Percentiles rank a stretch among this genome's conserved stretches.
phyloP scores from a whole-genome alignment of 2,888 invertebrate genomes.

The Spisula subtruncata region DNA sequence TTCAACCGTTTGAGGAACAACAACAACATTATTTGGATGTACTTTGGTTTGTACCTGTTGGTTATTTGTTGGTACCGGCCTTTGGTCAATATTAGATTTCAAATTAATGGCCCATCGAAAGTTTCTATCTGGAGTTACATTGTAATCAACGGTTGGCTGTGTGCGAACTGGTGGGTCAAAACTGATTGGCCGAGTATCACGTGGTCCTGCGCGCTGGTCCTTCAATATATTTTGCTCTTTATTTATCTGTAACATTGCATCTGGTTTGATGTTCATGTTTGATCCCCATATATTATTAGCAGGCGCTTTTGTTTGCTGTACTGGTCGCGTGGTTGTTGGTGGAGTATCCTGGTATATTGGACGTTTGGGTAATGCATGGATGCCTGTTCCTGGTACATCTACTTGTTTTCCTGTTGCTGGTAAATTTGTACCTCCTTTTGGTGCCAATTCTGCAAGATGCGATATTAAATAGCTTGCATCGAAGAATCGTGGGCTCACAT shows the following conservation, averaged over 20 bases:
- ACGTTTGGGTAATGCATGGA: neutral
- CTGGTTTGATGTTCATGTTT: conserved; percentile 28
- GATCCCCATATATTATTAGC: neutral
- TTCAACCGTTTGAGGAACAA: neutral
- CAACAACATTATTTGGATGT: neutral
- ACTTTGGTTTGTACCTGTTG: neutral
- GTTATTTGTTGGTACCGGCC: neutral
- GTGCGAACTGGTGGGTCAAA: neutral
- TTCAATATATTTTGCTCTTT: conserved; percentile 30
- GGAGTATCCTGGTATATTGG: neutral
- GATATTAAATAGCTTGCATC: conserved; percentile 42
- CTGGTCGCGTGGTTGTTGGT: neutral
- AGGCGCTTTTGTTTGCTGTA: neutral
- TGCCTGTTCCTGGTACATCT: neutral
- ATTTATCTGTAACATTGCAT: neutral
- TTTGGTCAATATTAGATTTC: conserved; percentile 19
- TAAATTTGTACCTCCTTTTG: neutral
- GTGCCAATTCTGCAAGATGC: conserved; percentile 29
- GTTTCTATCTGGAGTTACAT: conserved; percentile 31
- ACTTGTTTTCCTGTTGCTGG: neutral
- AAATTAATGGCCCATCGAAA: conserved; percentile 30
- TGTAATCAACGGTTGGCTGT: conserved; percentile 28
- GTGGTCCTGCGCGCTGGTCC: conserved; percentile 35
- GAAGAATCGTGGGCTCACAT: conserved; percentile 16
- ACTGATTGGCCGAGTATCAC: conserved; percentile 41